These are phyloP conservation scores for Oscheius sp. DNA, from an alignment of 2,888 invertebrate species.

Conservation along the genomic window DNA sequence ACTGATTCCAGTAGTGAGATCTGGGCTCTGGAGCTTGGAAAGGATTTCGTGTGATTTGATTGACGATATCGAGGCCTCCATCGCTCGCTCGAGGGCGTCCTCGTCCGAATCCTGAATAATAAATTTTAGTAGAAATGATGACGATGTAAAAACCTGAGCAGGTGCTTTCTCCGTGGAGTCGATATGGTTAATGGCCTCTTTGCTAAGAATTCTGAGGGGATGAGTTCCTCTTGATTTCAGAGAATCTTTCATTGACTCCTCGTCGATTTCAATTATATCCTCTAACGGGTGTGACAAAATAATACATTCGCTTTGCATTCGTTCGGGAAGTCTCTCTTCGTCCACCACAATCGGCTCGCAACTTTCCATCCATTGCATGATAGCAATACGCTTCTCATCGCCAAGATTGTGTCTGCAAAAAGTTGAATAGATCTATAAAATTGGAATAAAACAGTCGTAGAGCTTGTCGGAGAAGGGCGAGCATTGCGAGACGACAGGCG, in stretches of 20 bases:
- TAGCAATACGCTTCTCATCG: conserved; percentile 51
- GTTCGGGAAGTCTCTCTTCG: conserved; percentile 16
- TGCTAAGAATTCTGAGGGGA: conserved; percentile 48
- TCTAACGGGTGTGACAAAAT: conserved; percentile 56
- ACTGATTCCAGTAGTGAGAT: conserved; percentile 13
- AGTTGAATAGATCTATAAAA: neutral
- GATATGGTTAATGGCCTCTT: conserved; percentile 38
- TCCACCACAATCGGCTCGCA: conserved; percentile 34
- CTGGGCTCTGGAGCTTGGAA: conserved; percentile 44
- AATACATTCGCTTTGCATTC: conserved; percentile 34
- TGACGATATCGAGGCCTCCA: conserved; percentile 65
- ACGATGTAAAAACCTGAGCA: conserved; percentile 13
- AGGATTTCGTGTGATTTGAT: conserved; percentile 64
- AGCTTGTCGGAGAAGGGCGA: conserved; percentile 16
- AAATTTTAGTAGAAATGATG: neutral
- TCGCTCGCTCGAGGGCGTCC: conserved; percentile 77
- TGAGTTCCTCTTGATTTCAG: conserved; percentile 39
- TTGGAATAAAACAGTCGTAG: neutral
- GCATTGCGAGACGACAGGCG: conserved; percentile 24
- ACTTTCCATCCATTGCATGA: conserved; percentile 55
- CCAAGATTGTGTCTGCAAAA: conserved; percentile 48
- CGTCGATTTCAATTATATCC: conserved; percentile 62
- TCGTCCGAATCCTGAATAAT: conserved; percentile 37
- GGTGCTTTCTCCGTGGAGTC: conserved; percentile 20
- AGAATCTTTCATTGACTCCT: conserved; percentile 49